These are phyloP conservation scores for Eudorcas thomsonii DNA, from an alignment of 2,113 vertebrate genomes.

Conservation along the genomic window DNA sequence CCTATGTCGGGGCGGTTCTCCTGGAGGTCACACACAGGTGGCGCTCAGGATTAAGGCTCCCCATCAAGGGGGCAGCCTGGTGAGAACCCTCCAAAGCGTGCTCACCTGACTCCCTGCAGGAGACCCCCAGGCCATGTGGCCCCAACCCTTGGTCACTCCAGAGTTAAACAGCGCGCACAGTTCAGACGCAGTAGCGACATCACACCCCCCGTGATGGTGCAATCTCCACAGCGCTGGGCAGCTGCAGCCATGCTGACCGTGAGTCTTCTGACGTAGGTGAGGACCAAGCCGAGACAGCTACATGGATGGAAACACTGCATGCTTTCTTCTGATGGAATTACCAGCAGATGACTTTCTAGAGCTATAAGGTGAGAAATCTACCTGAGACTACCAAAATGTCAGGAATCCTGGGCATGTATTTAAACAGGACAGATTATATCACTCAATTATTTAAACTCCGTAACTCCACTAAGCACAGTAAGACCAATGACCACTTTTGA, in stretches of 20 bases:
- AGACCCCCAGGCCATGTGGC: too few relatives aligned
- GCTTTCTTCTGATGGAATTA: neutral
- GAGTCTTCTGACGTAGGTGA: neutral
- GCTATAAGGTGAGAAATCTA: neutral
- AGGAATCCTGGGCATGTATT: too few relatives aligned
- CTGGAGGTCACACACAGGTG: too few relatives aligned
- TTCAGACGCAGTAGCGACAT: fast-evolving
- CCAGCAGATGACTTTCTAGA: neutral
- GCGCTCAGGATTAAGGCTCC: neutral
- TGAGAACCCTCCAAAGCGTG: fast-evolving
- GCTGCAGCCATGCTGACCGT: fast-evolving
- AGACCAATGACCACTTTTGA: neutral
- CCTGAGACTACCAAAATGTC: neutral
- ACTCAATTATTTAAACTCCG: neutral
- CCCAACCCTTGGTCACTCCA: fast-evolving
- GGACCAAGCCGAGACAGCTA: neutral
- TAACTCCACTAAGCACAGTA: neutral
- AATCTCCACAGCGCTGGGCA: fast-evolving
- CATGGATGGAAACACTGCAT: fast-evolving
- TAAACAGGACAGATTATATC: neutral
- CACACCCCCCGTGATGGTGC: fast-evolving
- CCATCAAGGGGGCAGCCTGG: fast-evolving
- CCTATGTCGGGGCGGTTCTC: fast-evolving
- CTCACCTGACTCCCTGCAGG: fast-evolving
- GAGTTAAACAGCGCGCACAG: fast-evolving